Evolutionary conservation across 1,140 invertebrate species (phyloP).

Genomic region (Drosophila pandora): DNA sequence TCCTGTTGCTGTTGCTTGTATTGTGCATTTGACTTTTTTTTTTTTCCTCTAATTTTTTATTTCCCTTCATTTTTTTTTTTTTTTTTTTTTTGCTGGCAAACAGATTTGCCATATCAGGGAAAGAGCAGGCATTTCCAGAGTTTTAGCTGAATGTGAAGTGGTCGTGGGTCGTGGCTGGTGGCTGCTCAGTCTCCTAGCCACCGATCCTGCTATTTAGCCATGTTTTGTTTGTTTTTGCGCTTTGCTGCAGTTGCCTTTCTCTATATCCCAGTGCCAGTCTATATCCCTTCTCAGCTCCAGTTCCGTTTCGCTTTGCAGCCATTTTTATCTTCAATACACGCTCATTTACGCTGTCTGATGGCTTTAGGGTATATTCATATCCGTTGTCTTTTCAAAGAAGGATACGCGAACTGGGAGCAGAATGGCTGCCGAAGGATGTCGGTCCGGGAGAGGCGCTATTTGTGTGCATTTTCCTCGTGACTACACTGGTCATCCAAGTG

Average conservation of each 20-base stretch:
- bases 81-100: slow-evolving; percentile 45
- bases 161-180: slow-evolving; percentile 8
- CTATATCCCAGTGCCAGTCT: neutral
- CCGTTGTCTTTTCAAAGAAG: slow-evolving; percentile 62
- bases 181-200: neutral
- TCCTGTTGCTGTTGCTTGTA: slow-evolving; percentile 24
- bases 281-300: slow-evolving; percentile 11
- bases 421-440: slow-evolving; percentile 26
- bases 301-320: slow-evolving; percentile 40
- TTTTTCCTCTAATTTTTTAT: slow-evolving; percentile 7
- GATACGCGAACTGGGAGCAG: slow-evolving; percentile 37
- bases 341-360: slow-evolving; percentile 80
- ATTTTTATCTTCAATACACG: slow-evolving; percentile 76
- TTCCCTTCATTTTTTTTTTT: slow-evolving; percentile 8
- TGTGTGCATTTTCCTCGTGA: slow-evolving; percentile 39
- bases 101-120: slow-evolving; percentile 68
- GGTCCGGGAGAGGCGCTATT: slow-evolving; percentile 15
- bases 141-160: slow-evolving; percentile 34
- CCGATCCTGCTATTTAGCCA: slow-evolving; percentile 66
- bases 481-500: slow-evolving; percentile 17
- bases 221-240: slow-evolving; percentile 72
- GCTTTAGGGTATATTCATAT: slow-evolving; percentile 79
- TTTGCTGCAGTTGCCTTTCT: slow-evolving; percentile 33
- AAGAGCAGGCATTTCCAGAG: slow-evolving; percentile 46
- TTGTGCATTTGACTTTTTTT: slow-evolving; percentile 27